Evolutionary conservation across 2,888 invertebrate genomes (phyloP), one percentile per base, ranked within the genome.

Genomic region (Exephanes ischioxanthus): DNA sequence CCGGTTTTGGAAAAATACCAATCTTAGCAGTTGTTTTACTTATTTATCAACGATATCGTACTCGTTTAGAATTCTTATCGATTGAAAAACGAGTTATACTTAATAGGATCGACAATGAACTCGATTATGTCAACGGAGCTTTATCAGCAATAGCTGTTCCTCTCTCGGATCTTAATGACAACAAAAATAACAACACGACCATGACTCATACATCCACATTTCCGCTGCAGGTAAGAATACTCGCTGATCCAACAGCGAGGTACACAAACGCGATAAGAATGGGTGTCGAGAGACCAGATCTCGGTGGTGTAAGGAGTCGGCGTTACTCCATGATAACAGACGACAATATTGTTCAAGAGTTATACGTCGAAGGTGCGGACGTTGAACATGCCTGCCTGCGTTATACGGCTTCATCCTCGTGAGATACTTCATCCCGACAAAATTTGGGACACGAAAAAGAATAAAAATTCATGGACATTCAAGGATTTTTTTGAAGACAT

Each of bases 281-380:
- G 89, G 92, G 91, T n/a, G 84, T 94, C 45, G 94, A 95, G 85
- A 87, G 94, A 58, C 89, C 93, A 9, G 93, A 90, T 14, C 90
- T 95, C 7, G 95, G 95, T n/a, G 94, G 93, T 72, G 90, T 93
- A 3, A 91, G 95, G 58, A 94, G 94, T 66, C 94, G 95, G 87
- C 92, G 95, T 85, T 95, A 94, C 89, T 94, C 95, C 1, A 94
- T 95, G 94, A 90, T 95, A 22, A 94, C 94, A 1, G 93, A 95
- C 5, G 92, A 95, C 88, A 95, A 95, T n/a, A 92, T 94, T 0
- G 94, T 95, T 2, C 94, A 93, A 66, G 93, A 91, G 19, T 78
- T 95, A 37, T 94, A 94, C 85, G 92, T 94, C 33, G 95, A 95
- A 19, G 58, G 70, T 1, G 66, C 86, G 14, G 81, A 87, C 61